phyloP scores from a whole-genome alignment of 2,888 invertebrate species.

The Nomada lathburiana region DNA sequence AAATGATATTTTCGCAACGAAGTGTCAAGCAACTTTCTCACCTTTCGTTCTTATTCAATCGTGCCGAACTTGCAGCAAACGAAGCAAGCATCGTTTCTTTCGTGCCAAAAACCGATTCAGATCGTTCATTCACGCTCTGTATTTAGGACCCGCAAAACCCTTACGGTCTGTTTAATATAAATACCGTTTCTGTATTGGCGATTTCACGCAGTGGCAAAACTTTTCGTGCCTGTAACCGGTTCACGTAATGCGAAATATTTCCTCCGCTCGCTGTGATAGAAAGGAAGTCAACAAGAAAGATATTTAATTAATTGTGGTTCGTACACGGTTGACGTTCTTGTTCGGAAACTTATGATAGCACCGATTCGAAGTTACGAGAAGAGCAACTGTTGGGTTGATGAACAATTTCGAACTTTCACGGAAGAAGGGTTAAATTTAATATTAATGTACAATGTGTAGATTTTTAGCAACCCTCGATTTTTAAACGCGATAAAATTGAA shows the following conservation, averaged over 20 bases:
- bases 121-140: background rate
- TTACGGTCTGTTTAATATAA: too few species aligned
- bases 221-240: background rate
- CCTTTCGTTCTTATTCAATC: too few species aligned
- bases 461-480: too few species aligned
- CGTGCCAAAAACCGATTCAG: background rate
- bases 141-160: background rate
- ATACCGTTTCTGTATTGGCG: slow-evolving; percentile 26
- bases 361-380: background rate
- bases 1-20: too few species aligned
- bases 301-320: background rate
- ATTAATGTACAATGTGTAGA: too few species aligned
- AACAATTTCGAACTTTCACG: too few species aligned
- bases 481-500: too few species aligned
- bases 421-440: too few species aligned
- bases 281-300: background rate
- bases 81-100: background rate
- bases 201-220: slow-evolving; percentile 18
- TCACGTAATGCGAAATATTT: background rate
- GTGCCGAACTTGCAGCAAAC: background rate
- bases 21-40: too few species aligned
- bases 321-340: background rate
- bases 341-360: background rate
- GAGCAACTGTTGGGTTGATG: background rate
- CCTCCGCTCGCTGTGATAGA: background rate